Conservation (phyloP, 2,113 vertebrate genomes). For the human region GRCh38 chr12:21335501-21336000, state of each 20-base stretch:
- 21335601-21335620: not conserved
- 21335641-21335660: not conserved
- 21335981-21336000: not conserved
- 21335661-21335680: not conserved
- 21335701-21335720: not conserved
- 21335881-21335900: not conserved
- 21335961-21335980: not conserved
- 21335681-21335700: slow-evolving; percentile 3
- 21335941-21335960: not conserved
- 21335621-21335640: slow-evolving; percentile 12
- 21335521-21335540: slow-evolving; percentile 21
- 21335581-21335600: not conserved
- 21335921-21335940: not conserved
- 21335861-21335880: not conserved
- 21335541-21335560: slow-evolving; percentile 25
- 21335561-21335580: slow-evolving; percentile 13
- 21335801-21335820: not conserved
- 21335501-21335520: not conserved
- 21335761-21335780: not conserved
- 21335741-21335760: not conserved
- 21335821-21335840: not conserved
- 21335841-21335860: not conserved
- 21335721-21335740: not conserved
- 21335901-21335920: not conserved
- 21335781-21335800: not conserved